Conservation (phyloP, 2,888 invertebrate species). For the Biston betularia region DNA sequence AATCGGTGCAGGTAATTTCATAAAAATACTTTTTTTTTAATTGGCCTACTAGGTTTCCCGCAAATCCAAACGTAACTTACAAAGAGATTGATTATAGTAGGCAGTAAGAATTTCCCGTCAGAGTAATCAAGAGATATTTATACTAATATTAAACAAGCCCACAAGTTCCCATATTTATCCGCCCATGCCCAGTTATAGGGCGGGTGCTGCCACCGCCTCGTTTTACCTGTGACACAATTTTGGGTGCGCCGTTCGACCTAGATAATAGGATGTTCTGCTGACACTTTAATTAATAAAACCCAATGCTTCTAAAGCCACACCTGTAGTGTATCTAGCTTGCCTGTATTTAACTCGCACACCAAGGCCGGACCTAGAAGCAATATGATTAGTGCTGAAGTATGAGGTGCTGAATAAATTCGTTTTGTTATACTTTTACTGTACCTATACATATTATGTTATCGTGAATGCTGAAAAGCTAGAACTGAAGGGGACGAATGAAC, state of each 20-base stretch:
- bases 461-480: no score
- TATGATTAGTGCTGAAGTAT: not conserved
- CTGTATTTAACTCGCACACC: constrained; percentile 9
- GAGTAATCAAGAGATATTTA: not conserved
- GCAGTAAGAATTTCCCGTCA: not conserved
- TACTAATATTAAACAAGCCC: not conserved
- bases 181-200: constrained; percentile 17
- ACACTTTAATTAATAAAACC: constrained; percentile 62
- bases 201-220: constrained; percentile 25
- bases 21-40: no score
- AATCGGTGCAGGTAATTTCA: no score
- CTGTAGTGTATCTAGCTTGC: constrained; percentile 30
- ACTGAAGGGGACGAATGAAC: no score
- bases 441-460: no score
- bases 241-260: constrained; percentile 75
- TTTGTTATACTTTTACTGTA: no score
- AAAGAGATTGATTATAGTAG: not conserved
- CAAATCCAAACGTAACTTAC: no score
- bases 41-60: no score
- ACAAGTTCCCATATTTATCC: constrained; percentile 3
- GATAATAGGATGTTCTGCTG: constrained; percentile 59
- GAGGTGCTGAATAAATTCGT: not conserved
- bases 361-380: constrained; percentile 5
- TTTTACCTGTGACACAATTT: constrained; percentile 38
- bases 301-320: constrained; percentile 48